Evolutionary conservation across 2,113 vertebrate genomes (phyloP), one percentile per base, ranked within the genome.

Genomic region (Pyrgilauda ruficollis): DNA sequence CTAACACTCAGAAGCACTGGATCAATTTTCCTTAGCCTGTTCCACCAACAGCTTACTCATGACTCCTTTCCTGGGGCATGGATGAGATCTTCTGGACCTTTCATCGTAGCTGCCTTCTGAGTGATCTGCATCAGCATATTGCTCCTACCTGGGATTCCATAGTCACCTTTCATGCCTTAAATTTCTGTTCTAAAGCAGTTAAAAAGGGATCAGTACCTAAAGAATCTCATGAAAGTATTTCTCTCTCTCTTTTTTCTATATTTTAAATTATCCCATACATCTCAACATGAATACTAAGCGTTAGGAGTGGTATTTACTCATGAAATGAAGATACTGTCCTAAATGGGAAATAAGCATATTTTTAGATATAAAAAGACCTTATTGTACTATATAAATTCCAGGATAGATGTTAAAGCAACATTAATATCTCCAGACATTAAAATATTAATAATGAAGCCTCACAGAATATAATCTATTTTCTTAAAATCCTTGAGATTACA

Each of bases 41-140:
- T 75, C 46, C 26, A 61, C 3, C 31, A 75, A 9, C 11, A 75
- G 27, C 13, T 62, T 3, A 6, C 35, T 73, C 7, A 13, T 37
- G 11, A 47, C 4, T 72, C 41, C 7, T 79, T 83, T 61, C 31
- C n/a, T 41, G 31, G 47, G 15, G 30, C 11, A 8, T 3, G 13
- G 66, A 55, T 18, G 23, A 33, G 53, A 55, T n/a, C 28, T 67
- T 78, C 41, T 4, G 5, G 39, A 76, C 8, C 11, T 67, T 44
- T 47, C n/a, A 7, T 18, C 0, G 3, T 20, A 35, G 6, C 8
- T 2, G 0, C 35, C 23, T 52, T 41, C 47, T 47, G 16, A 2
- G 8, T 3, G 4, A 6, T 41, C 41, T 76, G 5, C 0, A 0
- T 47, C 30, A 59, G 13, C 7, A 33, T 4, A 24, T 47, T 64